A percentile compares a stretch with the other conserved stretches of the same genome.
These are phyloP conservation scores for Amblyopsis rosae DNA, from an alignment of 2,113 vertebrate species.

Conservation along the genomic window DNA sequence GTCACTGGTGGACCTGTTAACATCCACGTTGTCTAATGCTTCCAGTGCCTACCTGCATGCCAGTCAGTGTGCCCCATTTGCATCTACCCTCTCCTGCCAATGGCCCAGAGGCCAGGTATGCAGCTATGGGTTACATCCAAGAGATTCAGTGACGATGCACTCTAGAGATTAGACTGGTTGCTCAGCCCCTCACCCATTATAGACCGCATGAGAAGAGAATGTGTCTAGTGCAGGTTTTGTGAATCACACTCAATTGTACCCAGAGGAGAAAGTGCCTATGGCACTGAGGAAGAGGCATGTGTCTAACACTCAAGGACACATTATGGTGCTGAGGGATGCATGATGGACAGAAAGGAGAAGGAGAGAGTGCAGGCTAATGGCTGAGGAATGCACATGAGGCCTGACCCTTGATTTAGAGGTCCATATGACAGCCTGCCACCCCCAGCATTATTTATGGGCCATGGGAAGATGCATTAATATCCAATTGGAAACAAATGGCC, in stretches of 20 bases:
- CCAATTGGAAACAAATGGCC: conserved; percentile 76
- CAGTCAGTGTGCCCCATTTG: conserved; percentile 10
- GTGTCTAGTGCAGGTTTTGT: no score
- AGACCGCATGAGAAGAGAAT: not conserved
- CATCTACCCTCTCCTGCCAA: conserved; percentile 18
- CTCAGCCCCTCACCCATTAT: not conserved
- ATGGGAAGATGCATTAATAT: conserved; percentile 65
- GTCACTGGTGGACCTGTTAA: conserved; percentile 44
- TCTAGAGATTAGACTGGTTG: conserved; percentile 2
- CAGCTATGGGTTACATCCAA: conserved; percentile 7
- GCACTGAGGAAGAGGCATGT: conserved; percentile 9
- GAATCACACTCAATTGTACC: conserved; percentile 1
- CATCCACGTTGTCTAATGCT: conserved; percentile 12
- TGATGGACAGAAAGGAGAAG: conserved; percentile 24
- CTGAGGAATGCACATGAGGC: conserved; percentile 62
- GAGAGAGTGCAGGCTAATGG: not conserved
- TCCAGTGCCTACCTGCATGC: conserved; percentile 8
- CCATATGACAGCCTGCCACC: conserved; percentile 47
- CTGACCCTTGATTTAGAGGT: conserved; percentile 65
- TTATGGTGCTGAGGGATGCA: conserved; percentile 25
- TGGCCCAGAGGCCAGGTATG: conserved; percentile 12
- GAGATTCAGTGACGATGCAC: not conserved
- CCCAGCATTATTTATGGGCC: conserved; percentile 68
- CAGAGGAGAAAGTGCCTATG: conserved; percentile 8
- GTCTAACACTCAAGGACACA: conserved; percentile 49